phyloP scores from a whole-genome alignment of 2,888 invertebrate species.

The Ophonus ardosiacus region DNA sequence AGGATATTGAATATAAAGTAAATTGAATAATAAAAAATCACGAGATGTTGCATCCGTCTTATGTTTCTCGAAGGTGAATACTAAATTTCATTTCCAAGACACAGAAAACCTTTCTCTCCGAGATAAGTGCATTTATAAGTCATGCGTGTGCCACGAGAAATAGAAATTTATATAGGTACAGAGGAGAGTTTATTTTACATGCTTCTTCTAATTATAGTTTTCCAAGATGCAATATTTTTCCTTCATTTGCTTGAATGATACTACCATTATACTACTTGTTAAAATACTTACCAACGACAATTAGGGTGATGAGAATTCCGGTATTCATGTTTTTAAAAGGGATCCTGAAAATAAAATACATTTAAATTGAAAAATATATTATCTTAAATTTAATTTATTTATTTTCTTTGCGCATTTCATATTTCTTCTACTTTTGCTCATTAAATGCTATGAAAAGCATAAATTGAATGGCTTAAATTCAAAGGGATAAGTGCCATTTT shows the following conservation, averaged over 20 bases:
- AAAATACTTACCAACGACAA: constrained; percentile 48
- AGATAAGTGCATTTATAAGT: constrained; percentile 28
- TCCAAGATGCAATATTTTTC: neutral
- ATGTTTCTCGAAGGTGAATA: constrained; percentile 3
- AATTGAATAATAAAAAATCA: neutral
- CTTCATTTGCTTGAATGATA: neutral
- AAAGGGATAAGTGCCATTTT: too few species aligned
- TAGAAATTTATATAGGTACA: neutral
- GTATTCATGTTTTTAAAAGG: constrained; percentile 30
- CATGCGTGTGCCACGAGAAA: constrained; percentile 19
- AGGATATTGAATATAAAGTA: constrained; percentile 8
- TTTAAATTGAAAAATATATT: neutral
- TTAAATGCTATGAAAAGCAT: too few species aligned
- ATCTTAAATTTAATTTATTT: neutral
- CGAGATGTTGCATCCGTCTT: neutral
- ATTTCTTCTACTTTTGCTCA: too few species aligned
- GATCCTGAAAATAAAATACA: neutral
- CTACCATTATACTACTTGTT: neutral
- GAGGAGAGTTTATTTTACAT: neutral
- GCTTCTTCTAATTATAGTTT: neutral
- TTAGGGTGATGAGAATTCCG: constrained; percentile 51
- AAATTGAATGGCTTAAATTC: too few species aligned
- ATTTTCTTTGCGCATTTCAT: neutral
- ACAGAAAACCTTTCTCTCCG: constrained; percentile 3
- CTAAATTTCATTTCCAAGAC: constrained; percentile 32